Base-by-base conservation (phyloP, 2,113 vertebrate genomes). In the Pitta sordida region DNA sequence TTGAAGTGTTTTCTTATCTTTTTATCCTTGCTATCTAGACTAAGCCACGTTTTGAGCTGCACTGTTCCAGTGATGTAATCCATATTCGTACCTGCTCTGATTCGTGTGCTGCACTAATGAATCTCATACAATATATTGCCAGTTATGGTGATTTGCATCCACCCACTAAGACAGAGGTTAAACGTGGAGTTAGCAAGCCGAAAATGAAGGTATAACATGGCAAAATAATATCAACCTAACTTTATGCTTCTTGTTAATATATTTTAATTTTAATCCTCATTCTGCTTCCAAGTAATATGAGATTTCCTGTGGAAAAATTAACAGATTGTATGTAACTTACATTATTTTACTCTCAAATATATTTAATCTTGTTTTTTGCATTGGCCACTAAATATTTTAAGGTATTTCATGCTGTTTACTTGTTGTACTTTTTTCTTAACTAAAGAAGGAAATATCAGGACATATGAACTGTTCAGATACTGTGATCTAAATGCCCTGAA, bases 61-160 rank as follows among this genome's bases (percentile, higher is more conserved):
- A 99, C 94, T 99, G 99, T 85, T 99, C 99, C 73, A 99, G 99
- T 86, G 99, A 99, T 24, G 96, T 98, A n/a, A 99, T 99, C 83
- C 99, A 99, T 85, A 98, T 99, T 93, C 97, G 99, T 80, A 99
- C 99, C 0, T 99, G 99, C 95, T 99, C 99, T 0, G 99, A 99
- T 94, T 99, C 99, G 0, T 99, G 99, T 81, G 99, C 99, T 8
- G 99, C 99, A 1, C 97, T 99, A 21, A 99, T 99, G 99, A 99
- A 99, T 87, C 99, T 99, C 27, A 99, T 99, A 88, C 99, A 99
- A 58, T 99, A 99, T 67, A 97, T 99, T 24, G 99, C 99, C 58
- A 99, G 98, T 95, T 99, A 99, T 0, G 99, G 99, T 63, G 99
- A 99, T 95, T 92, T 99, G 17, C 92, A 98, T 53, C 98, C 98